Percentiles rank a stretch among this genome's conserved stretches.
Conservation (phyloP, 2,888 invertebrate genomes). For the Trilocha varians region DNA sequence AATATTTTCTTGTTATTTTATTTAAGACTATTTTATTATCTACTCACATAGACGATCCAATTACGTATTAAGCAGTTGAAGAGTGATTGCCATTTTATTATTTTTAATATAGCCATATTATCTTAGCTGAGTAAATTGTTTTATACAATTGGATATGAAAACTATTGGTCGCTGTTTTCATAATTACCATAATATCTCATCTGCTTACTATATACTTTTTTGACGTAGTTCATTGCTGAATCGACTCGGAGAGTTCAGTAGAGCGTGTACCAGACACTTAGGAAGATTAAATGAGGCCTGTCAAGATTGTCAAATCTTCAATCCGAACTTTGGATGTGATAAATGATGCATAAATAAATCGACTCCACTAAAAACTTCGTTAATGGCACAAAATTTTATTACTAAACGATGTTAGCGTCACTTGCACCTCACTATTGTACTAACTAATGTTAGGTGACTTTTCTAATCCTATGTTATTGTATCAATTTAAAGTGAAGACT, state of each 20-base stretch:
- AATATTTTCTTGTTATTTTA: too few species aligned
- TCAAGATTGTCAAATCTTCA: constrained; percentile 47
- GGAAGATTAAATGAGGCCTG: constrained; percentile 47
- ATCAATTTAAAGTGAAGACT: too few species aligned
- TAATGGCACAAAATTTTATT: constrained; percentile 17
- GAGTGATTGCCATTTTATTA: too few species aligned
- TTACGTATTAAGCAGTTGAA: too few species aligned
- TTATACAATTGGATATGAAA: constrained; percentile 9
- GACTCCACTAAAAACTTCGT: constrained; percentile 34
- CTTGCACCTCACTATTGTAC: background rate
- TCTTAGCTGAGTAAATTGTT: constrained; percentile 13
- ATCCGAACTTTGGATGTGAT: constrained; percentile 43
- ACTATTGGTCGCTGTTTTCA: constrained; percentile 12
- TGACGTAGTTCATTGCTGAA: constrained; percentile 12
- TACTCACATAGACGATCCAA: too few species aligned
- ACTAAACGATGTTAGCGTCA: background rate
- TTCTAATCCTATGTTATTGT: too few species aligned
- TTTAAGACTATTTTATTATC: too few species aligned
- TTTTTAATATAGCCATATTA: too few species aligned
- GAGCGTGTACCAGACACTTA: constrained; percentile 44
- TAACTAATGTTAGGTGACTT: too few species aligned
- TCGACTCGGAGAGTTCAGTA: constrained; percentile 9
- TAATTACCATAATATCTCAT: background rate
- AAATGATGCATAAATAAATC: constrained; percentile 45
- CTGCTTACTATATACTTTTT: constrained; percentile 2